phyloP scores from a whole-genome alignment of 2,797 vertebrate genomes.

The Schizopygopsis malacanthus region DNA sequence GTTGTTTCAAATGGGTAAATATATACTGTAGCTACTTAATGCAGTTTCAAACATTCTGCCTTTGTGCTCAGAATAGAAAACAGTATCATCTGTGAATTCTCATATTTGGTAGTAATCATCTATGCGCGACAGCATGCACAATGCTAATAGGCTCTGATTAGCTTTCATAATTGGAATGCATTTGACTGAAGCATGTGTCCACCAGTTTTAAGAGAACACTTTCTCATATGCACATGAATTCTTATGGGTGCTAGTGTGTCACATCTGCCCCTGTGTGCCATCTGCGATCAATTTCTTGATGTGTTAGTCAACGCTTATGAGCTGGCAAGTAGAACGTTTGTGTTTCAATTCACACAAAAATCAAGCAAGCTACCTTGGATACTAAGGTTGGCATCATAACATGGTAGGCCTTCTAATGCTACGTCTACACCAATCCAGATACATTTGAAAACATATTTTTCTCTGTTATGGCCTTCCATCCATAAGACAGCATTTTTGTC shows the following conservation, averaged over 20 bases:
- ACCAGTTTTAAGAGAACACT: not conserved
- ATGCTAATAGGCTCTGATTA: not conserved
- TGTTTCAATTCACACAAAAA: not conserved
- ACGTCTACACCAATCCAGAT: no score
- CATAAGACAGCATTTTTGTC: no score
- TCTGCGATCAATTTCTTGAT: not conserved
- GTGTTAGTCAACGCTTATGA: not conserved
- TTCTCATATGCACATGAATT: not conserved
- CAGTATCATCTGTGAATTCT: not conserved
- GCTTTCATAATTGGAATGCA: not conserved
- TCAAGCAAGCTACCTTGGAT: not conserved
- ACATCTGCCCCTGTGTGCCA: no score
- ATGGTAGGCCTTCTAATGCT: not conserved
- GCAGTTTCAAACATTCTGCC: not conserved
- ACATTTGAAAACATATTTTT: no score
- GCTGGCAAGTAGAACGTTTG: not conserved
- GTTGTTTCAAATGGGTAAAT: not conserved
- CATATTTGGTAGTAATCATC: not conserved
- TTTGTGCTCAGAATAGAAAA: no score
- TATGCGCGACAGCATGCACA: not conserved
- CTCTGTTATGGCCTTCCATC: no score
- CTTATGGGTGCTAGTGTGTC: not conserved
- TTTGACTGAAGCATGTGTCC: not conserved
- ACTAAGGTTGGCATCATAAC: not conserved
- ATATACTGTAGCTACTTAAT: not conserved